These are phyloP conservation scores for Chiloscyllium punctatum DNA, from an alignment of 2,797 vertebrate species.

Conservation along the genomic window DNA sequence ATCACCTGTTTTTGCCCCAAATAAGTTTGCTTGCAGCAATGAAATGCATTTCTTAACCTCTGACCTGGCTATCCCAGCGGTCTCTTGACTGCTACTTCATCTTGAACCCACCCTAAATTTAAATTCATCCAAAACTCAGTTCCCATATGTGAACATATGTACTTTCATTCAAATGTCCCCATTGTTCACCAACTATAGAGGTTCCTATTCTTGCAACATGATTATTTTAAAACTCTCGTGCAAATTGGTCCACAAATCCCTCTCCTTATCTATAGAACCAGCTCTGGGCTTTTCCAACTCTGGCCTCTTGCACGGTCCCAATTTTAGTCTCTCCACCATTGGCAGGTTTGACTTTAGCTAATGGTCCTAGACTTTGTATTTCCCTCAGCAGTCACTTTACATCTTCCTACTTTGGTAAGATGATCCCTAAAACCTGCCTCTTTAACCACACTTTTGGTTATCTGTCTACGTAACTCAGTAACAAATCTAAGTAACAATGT, in stretches of 20 bases:
- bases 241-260: not conserved
- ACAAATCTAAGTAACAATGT: too few species aligned
- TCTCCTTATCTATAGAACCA: not conserved
- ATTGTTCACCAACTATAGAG: not conserved
- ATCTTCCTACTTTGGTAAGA: not conserved
- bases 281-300: not conserved
- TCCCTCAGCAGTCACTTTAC: not conserved
- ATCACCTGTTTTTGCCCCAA: not conserved
- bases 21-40: not conserved
- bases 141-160: not conserved
- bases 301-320: not conserved
- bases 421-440: not conserved
- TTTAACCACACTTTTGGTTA: not conserved
- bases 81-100: not conserved
- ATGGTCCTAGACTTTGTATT: too few species aligned
- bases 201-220: not conserved
- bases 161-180: not conserved
- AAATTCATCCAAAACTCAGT: not conserved
- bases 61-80: not conserved
- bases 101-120: not conserved
- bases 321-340: not conserved
- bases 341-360: not conserved
- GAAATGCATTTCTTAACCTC: not conserved
- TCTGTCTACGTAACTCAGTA: not conserved
- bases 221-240: not conserved